These are phyloP conservation scores for Lagria hirta DNA, from an alignment of 2,888 invertebrate species.

Conservation along the genomic window DNA sequence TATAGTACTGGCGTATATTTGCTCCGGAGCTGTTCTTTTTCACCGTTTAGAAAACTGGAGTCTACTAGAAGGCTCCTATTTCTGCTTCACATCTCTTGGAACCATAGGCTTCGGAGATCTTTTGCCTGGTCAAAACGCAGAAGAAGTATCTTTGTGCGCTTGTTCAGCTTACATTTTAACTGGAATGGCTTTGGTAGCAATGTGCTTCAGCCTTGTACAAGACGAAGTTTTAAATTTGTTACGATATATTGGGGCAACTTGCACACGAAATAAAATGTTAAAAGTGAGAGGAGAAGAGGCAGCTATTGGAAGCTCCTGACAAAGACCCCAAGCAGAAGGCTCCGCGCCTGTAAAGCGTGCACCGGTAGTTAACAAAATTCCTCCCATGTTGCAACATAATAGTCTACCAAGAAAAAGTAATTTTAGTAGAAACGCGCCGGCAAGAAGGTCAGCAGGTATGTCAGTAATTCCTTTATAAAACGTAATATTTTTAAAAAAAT, in stretches of 20 bases:
- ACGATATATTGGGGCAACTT: constrained; percentile 54
- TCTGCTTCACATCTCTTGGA: constrained; percentile 73
- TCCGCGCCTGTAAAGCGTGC: constrained; percentile 54
- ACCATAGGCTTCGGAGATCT: constrained; percentile 84
- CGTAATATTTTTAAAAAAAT: background rate
- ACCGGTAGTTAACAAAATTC: constrained; percentile 46
- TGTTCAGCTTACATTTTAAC: constrained; percentile 81
- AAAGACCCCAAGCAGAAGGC: constrained; percentile 56
- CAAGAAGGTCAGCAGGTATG: constrained; percentile 61
- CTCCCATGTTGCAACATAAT: constrained; percentile 55
- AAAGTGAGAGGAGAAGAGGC: constrained; percentile 56
- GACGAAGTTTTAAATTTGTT: constrained; percentile 68
- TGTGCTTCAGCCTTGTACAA: constrained; percentile 84
- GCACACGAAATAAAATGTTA: constrained; percentile 33
- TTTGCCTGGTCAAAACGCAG: constrained; percentile 64
- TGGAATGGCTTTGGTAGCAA: constrained; percentile 83
- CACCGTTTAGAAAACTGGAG: constrained; percentile 90
- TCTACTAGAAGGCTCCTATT: constrained; percentile 81
- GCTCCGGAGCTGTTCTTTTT: constrained; percentile 87
- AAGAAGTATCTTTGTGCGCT: constrained; percentile 71
- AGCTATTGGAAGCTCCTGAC: constrained; percentile 56
- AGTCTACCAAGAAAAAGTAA: constrained; percentile 58
- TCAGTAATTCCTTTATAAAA: background rate
- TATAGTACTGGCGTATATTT: constrained; percentile 83
- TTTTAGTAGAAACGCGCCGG: constrained; percentile 68